Evolutionary conservation across 2,797 vertebrate genomes (phyloP).

Genomic region (Scolopax rusticola): DNA sequence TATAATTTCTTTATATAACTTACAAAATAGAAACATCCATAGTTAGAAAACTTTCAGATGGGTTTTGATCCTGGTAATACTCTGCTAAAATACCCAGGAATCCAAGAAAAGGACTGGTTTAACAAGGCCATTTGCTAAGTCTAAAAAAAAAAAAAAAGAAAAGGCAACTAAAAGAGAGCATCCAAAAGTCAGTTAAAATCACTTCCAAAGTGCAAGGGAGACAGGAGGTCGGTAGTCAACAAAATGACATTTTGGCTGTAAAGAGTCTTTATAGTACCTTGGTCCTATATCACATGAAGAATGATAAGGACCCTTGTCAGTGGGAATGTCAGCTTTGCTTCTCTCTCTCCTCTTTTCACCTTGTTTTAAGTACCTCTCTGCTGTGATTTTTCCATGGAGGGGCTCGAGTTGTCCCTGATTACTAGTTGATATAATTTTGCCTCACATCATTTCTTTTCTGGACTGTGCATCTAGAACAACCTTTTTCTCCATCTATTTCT

Average conservation of each 20-base stretch:
- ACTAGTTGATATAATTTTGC: neutral
- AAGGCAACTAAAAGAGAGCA: neutral
- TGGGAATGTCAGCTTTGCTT: slow-evolving; percentile 5
- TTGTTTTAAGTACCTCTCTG: neutral
- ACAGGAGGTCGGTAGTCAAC: slow-evolving; percentile 46
- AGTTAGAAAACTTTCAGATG: neutral
- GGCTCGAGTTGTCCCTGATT: neutral
- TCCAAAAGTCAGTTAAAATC: slow-evolving; percentile 47
- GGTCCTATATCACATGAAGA: neutral
- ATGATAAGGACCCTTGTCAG: slow-evolving; percentile 17
- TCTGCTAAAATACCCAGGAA: neutral
- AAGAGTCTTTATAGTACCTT: slow-evolving; percentile 18
- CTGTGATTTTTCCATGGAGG: neutral
- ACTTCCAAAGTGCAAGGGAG: slow-evolving; percentile 29
- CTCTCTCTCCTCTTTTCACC: neutral
- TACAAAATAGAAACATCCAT: neutral
- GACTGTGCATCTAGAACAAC: neutral
- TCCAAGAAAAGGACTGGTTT: slow-evolving; percentile 17
- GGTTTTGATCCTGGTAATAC: neutral
- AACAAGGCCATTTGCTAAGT: neutral
- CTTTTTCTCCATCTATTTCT: neutral
- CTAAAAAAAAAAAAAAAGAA: neutral
- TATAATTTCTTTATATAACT: neutral
- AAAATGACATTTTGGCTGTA: slow-evolving; percentile 54
- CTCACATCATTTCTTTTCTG: neutral